Conservation (phyloP, 2,888 invertebrate species). For the Mythimna lalbum region DNA sequence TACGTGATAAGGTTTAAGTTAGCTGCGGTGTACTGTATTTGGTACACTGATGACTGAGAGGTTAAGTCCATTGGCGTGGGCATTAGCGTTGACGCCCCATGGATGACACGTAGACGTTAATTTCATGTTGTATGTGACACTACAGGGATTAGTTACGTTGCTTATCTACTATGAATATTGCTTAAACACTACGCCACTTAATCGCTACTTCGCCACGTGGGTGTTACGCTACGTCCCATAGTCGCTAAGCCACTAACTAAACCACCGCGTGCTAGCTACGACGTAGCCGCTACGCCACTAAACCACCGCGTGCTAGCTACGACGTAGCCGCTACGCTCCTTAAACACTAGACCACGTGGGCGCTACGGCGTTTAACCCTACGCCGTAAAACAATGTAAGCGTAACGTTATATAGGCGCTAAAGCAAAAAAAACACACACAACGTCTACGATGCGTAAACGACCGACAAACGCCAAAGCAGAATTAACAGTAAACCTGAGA, state of each 20-base stretch:
- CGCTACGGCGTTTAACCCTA: neutral
- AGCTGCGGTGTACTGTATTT: too few species aligned
- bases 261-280: too few species aligned
- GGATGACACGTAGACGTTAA: neutral
- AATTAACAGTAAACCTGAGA: neutral
- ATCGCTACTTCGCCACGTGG: too few species aligned
- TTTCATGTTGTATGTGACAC: too few species aligned
- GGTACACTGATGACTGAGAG: too few species aligned
- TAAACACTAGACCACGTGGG: neutral
- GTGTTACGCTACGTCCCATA: neutral
- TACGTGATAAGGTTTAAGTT: too few species aligned
- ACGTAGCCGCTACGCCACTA: neutral
- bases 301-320: neutral
- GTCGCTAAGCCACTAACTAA: neutral
- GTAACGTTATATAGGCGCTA: neutral
- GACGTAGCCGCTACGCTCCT: neutral
- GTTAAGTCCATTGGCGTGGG: neutral
- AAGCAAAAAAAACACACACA: neutral
- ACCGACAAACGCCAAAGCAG: neutral
- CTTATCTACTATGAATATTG: too few species aligned
- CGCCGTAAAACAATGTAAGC: neutral
- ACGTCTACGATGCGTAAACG: neutral
- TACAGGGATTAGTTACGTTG: too few species aligned
- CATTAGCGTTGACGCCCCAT: neutral
- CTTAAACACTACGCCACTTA: too few species aligned